Evolutionary conservation across 2,797 vertebrate species (phyloP).

Genomic region (Garrulus glandarius): DNA sequence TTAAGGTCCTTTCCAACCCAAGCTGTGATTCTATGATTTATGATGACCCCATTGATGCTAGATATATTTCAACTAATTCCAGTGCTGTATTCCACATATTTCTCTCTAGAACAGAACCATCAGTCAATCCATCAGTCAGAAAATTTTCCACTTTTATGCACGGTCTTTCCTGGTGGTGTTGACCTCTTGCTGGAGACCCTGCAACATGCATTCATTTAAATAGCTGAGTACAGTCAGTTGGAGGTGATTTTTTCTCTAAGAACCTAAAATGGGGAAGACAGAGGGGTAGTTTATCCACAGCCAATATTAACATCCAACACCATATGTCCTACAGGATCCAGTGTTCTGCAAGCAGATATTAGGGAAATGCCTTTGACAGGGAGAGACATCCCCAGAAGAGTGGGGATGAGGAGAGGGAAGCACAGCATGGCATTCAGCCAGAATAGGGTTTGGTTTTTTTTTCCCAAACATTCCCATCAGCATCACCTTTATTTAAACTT

Average conservation of each 20-base stretch:
- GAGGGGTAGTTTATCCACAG: neutral
- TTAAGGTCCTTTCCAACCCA: neutral
- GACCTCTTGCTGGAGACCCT: neutral
- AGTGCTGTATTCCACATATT: neutral
- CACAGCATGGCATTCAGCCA: neutral
- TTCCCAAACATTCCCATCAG: neutral
- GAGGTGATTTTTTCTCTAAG: neutral
- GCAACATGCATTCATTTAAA: neutral
- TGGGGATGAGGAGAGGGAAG: neutral
- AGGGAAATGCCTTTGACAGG: slow-evolving; percentile 13
- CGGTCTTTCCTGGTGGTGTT: neutral
- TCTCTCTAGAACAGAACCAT: neutral
- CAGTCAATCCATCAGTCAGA: neutral
- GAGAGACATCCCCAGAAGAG: neutral
- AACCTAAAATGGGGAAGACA: neutral
- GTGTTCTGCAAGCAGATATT: neutral
- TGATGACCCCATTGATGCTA: rapidly evolving
- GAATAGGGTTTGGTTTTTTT: neutral
- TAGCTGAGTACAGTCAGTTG: neutral
- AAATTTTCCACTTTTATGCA: neutral
- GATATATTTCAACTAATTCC: neutral
- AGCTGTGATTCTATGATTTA: neutral
- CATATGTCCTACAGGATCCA: neutral
- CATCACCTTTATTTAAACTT: neutral
- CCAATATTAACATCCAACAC: neutral